A percentile compares a stretch with the other conserved stretches of the same genome.
These are phyloP conservation scores for Clamator glandarius DNA, from an alignment of 2,797 vertebrate species.

Conservation along the genomic window DNA sequence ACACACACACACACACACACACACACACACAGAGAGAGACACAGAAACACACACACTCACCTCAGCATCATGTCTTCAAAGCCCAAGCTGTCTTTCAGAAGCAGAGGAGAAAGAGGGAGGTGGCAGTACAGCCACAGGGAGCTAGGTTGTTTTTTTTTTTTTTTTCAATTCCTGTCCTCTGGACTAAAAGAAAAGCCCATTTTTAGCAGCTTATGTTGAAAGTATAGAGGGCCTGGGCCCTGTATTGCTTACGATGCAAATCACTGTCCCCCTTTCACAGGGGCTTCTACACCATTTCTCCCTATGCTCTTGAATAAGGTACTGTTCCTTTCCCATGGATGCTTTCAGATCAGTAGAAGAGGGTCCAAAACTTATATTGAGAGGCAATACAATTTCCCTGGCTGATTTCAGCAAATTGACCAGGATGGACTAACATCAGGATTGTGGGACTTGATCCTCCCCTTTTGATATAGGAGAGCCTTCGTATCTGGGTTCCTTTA, in stretches of 20 bases:
- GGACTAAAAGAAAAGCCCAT: background rate
- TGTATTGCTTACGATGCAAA: background rate
- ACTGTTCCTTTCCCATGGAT: background rate
- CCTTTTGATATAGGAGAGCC: background rate
- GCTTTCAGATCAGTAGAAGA: background rate
- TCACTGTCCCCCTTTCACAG: accelerated
- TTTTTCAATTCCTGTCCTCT: background rate
- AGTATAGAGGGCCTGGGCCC: background rate
- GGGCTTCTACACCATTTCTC: background rate
- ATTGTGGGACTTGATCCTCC: background rate
- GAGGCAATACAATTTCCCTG: background rate
- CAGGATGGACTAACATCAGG: background rate
- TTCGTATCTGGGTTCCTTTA: background rate
- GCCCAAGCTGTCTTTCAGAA: slow-evolving; percentile 1
- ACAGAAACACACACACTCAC: background rate
- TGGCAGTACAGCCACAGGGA: slow-evolving; percentile 46
- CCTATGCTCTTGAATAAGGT: background rate
- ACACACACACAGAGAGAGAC: background rate
- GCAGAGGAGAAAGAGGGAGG: background rate
- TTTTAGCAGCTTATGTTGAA: background rate
- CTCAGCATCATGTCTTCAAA: background rate
- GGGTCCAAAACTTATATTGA: background rate
- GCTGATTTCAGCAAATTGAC: background rate
- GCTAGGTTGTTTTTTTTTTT: background rate
- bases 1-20: background rate